Evolutionary conservation across 2,888 invertebrate species (phyloP).

Genomic region (Drosophila kuntzei): DNA sequence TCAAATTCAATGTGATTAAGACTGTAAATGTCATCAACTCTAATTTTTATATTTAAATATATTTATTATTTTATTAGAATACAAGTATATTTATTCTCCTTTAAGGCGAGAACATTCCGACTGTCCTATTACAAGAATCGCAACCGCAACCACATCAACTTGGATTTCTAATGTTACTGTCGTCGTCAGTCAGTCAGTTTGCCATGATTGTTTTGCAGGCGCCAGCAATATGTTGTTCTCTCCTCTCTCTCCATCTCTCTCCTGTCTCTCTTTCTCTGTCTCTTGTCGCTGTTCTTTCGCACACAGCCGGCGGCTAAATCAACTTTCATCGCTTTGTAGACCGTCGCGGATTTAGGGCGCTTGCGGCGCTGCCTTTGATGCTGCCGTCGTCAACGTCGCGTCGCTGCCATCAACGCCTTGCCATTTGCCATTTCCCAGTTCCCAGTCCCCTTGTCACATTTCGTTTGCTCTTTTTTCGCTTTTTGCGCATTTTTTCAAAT

Average conservation of each 20-base stretch:
- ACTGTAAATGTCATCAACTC: too few species aligned
- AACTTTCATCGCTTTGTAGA: constrained; percentile 34
- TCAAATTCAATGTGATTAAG: too few species aligned
- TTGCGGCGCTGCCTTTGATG: constrained; percentile 71
- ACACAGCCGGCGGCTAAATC: constrained; percentile 39
- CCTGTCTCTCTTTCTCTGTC: not conserved
- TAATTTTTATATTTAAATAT: not conserved
- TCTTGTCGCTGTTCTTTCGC: not conserved
- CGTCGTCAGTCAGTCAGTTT: constrained; percentile 27
- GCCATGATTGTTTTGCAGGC: constrained; percentile 40
- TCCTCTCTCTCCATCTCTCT: not conserved
- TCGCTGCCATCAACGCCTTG: constrained; percentile 69
- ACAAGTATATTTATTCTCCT: not conserved
- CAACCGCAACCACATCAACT: constrained; percentile 7
- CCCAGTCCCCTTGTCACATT: constrained; percentile 45
- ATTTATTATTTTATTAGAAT: not conserved
- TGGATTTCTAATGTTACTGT: constrained; percentile 15
- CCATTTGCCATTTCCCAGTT: constrained; percentile 2
- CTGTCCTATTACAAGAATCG: not conserved
- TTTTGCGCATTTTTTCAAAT: constrained; percentile 50
- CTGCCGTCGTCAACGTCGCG: constrained; percentile 36
- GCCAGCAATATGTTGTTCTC: constrained; percentile 29
- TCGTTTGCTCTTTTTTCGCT: constrained; percentile 32
- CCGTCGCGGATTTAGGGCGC: constrained; percentile 47
- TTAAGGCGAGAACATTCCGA: not conserved